These are phyloP conservation scores for Australoheros facetus DNA, from an alignment of 2,797 vertebrate species.

Conservation along the genomic window DNA sequence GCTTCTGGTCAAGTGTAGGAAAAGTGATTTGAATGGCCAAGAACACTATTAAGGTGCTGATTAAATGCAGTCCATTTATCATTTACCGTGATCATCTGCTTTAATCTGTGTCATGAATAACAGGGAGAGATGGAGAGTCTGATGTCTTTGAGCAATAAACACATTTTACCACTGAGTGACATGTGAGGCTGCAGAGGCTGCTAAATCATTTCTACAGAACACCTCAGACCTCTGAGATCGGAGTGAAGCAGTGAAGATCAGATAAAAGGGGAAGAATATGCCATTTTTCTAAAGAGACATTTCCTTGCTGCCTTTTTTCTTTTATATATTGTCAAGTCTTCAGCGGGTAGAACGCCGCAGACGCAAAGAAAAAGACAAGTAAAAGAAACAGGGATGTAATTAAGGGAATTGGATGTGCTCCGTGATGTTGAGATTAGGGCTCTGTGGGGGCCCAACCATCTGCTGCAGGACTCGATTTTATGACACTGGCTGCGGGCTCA, in stretches of 20 bases:
- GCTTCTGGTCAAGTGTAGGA: background rate
- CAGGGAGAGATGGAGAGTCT: background rate
- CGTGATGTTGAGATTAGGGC: conserved; percentile 3
- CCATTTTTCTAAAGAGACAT: background rate
- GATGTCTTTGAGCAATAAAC: conserved; percentile 2
- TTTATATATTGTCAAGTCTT: background rate
- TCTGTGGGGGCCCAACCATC: conserved; percentile 19
- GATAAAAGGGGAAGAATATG: background rate
- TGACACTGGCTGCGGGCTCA: background rate
- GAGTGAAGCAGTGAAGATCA: background rate
- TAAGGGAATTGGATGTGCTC: conserved; percentile 10
- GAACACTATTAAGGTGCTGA: background rate
- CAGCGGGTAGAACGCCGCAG: background rate
- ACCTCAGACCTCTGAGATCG: background rate
- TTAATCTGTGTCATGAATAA: background rate
- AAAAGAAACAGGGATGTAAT: conserved; percentile 13
- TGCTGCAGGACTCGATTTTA: conserved; percentile 13
- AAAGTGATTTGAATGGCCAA: background rate
- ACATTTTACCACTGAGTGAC: background rate
- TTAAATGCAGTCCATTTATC: background rate
- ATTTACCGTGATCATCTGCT: background rate
- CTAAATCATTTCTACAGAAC: background rate
- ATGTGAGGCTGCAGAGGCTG: background rate
- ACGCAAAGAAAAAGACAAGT: background rate
- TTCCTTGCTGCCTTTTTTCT: background rate